Conservation (phyloP, 1,140 invertebrate species). For the Coelopa frigida region DNA sequence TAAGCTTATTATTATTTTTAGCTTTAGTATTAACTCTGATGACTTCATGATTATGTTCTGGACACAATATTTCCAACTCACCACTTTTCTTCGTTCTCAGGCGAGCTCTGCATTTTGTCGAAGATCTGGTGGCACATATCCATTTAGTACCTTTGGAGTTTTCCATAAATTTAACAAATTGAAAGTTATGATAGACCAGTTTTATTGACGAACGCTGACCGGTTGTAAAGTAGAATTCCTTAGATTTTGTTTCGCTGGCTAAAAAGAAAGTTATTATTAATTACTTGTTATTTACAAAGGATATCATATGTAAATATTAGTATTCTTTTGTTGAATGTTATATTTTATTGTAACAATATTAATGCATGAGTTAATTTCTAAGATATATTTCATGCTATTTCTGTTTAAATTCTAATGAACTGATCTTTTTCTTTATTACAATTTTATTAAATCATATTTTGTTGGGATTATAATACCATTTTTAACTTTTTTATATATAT, state of each 20-base stretch:
- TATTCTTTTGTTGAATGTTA: neutral
- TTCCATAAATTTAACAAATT: conserved; percentile 38
- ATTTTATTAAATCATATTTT: neutral
- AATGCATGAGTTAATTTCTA: neutral
- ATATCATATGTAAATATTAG: neutral
- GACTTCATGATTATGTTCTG: conserved; percentile 26
- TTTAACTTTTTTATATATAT: too few species aligned
- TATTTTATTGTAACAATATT: conserved; percentile 4
- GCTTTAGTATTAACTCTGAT: neutral
- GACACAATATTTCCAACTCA: conserved; percentile 26
- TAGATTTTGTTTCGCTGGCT: neutral
- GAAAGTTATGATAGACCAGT: conserved; percentile 30
- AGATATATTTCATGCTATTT: neutral
- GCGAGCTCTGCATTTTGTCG: conserved; percentile 37
- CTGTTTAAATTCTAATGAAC: neutral
- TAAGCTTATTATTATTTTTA: neutral
- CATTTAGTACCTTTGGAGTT: conserved; percentile 37
- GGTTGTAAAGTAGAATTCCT: conserved; percentile 24
- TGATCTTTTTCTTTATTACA: neutral
- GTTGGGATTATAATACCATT: too few species aligned
- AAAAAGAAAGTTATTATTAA: neutral
- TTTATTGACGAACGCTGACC: conserved; percentile 37
- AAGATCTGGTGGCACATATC: conserved; percentile 38
- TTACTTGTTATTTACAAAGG: neutral
- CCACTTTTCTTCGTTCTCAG: conserved; percentile 23